A percentile compares a stretch with the other conserved stretches of the same genome.
These are phyloP conservation scores for Sparidentex hasta DNA, from an alignment of 2,797 vertebrate species.

Conservation along the genomic window DNA sequence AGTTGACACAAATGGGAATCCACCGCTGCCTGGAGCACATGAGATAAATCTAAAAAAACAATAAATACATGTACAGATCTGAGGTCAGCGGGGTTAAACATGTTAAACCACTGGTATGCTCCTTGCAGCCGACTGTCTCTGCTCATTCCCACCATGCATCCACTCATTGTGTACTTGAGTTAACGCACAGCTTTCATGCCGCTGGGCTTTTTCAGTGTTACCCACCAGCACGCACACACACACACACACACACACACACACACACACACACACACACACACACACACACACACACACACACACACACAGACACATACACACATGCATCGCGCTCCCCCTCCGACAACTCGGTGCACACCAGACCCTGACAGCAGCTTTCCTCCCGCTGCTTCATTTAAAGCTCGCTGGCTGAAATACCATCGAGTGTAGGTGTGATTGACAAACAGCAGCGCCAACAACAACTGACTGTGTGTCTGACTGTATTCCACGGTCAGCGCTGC, in stretches of 20 bases:
- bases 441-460: conserved; percentile 65
- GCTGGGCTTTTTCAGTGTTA: conserved; percentile 41
- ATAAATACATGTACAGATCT: conserved; percentile 18
- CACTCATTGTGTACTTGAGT: conserved; percentile 33
- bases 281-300: too few relatives aligned
- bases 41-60: conserved; percentile 24
- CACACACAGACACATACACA: too few relatives aligned
- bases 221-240: conserved; percentile 32
- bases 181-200: conserved; percentile 39
- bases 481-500: conserved; percentile 47
- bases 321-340: conserved; percentile 10
- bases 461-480: conserved; percentile 64
- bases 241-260: too few relatives aligned
- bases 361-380: conserved; percentile 52
- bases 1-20: conserved; percentile 2
- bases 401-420: conserved; percentile 47
- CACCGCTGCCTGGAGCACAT: neutral
- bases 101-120: conserved; percentile 34
- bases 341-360: conserved; percentile 48
- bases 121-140: conserved; percentile 19
- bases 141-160: conserved; percentile 38
- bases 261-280: neutral
- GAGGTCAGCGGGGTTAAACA: conserved; percentile 24
- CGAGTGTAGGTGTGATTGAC: conserved; percentile 73
- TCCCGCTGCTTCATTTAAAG: conserved; percentile 34